These are phyloP conservation scores for Rhinatrema bivittatum DNA, from an alignment of 2,797 vertebrate species.

Conservation along the genomic window DNA sequence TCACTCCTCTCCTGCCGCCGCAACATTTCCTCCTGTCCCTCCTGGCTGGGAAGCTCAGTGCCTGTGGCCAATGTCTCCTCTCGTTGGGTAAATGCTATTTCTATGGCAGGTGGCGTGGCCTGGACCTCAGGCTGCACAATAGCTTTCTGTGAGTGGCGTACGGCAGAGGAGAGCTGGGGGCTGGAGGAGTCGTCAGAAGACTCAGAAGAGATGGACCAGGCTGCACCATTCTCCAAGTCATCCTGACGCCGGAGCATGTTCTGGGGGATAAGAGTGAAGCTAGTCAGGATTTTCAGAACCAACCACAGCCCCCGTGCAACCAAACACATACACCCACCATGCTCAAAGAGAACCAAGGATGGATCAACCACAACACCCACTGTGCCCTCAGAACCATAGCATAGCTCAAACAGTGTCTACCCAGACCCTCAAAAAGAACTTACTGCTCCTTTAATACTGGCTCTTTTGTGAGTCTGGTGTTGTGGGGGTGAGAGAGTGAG, in stretches of 20 bases:
- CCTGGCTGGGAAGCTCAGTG: slow-evolving; percentile 45
- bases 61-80: slow-evolving; percentile 42
- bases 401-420: too few species aligned
- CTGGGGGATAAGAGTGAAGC: too few species aligned
- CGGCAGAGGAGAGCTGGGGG: slow-evolving; percentile 69
- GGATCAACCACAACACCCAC: too few species aligned
- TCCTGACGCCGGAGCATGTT: slow-evolving; percentile 84
- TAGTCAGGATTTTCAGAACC: too few species aligned
- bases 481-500: too few species aligned
- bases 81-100: slow-evolving; percentile 74
- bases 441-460: too few species aligned
- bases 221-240: slow-evolving; percentile 82
- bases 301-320: too few species aligned
- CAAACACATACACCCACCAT: too few species aligned
- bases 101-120: slow-evolving; percentile 53
- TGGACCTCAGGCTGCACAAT: slow-evolving; percentile 71
- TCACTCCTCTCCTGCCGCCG: slow-evolving; percentile 22
- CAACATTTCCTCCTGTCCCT: slow-evolving; percentile 30
- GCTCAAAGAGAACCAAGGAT: too few species aligned
- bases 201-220: slow-evolving; percentile 89
- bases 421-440: too few species aligned
- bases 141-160: slow-evolving; percentile 63
- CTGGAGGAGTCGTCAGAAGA: slow-evolving; percentile 91
- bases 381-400: too few species aligned
- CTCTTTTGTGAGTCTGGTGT: too few species aligned